Conservation (phyloP, 2,113 vertebrate species). For the Nerophis ophidion region DNA sequence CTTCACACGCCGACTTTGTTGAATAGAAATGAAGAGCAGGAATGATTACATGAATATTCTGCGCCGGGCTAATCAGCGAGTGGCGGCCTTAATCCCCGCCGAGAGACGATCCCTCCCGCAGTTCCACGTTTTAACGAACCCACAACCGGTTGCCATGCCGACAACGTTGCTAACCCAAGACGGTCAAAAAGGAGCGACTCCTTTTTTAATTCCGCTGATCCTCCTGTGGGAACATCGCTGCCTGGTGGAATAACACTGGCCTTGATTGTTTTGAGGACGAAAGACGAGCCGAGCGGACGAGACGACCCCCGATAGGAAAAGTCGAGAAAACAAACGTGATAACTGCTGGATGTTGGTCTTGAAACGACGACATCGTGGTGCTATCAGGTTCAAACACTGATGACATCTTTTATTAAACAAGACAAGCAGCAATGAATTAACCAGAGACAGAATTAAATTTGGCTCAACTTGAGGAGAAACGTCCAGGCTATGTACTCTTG, state of each 20-base stretch:
- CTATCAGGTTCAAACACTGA: too few species aligned
- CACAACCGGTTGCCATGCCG: constrained; percentile 20
- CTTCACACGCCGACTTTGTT: background rate
- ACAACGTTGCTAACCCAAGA: constrained; percentile 11
- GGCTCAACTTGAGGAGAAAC: too few species aligned
- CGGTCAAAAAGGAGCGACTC: constrained; percentile 4
- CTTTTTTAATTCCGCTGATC: background rate
- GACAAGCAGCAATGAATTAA: too few species aligned
- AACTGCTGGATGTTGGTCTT: too few species aligned
- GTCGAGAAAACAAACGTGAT: background rate
- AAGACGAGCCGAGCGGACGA: background rate
- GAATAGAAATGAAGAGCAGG: background rate
- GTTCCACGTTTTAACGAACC: constrained; percentile 27
- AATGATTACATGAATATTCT: background rate
- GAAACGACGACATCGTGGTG: too few species aligned
- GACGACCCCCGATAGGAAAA: background rate
- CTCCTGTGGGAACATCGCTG: background rate
- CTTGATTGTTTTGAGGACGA: background rate
- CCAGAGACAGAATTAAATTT: too few species aligned
- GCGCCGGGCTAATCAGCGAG: constrained; percentile 2
- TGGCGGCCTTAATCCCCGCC: background rate
- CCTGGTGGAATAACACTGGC: too few species aligned
- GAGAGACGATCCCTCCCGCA: constrained; percentile 2
- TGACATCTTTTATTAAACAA: too few species aligned
- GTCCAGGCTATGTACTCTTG: too few species aligned